Percentiles rank a stretch among this genome's conserved stretches.
phyloP scores from a whole-genome alignment of 2,113 vertebrate genomes.

The Euleptes europaea region DNA sequence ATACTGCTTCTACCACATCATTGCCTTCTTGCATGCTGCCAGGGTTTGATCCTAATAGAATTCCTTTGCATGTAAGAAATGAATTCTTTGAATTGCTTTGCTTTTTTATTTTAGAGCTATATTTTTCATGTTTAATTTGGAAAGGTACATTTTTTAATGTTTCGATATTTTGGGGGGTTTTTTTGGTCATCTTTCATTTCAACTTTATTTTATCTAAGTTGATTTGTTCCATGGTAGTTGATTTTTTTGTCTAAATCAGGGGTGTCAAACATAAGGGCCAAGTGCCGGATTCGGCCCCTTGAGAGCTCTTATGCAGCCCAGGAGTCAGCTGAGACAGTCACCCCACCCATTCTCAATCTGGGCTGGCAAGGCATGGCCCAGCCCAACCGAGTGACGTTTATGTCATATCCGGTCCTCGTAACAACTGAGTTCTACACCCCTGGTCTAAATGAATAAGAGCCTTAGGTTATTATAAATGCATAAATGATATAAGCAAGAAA shows the following conservation, averaged over 20 bases:
- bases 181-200: neutral
- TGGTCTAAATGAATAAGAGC: constrained; percentile 7
- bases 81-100: constrained; percentile 39
- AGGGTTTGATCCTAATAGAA: constrained; percentile 78
- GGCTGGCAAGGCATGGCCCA: too few species aligned
- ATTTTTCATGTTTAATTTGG: constrained; percentile 13
- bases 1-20: constrained; percentile 72
- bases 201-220: neutral
- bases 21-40: constrained; percentile 79
- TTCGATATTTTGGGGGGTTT: neutral
- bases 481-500: neutral
- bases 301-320: too few species aligned
- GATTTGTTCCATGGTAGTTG: neutral
- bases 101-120: constrained; percentile 33
- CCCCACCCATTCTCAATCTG: too few species aligned
- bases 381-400: too few species aligned
- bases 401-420: too few species aligned
- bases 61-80: constrained; percentile 81
- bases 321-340: too few species aligned
- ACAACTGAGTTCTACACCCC: too few species aligned
- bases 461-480: neutral
- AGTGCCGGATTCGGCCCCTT: too few species aligned
- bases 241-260: neutral
- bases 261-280: too few species aligned
- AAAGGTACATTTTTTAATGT: neutral